These are phyloP conservation scores for Phragmatobia fuliginosa DNA, from an alignment of 2,888 invertebrate species.

Conservation along the genomic window DNA sequence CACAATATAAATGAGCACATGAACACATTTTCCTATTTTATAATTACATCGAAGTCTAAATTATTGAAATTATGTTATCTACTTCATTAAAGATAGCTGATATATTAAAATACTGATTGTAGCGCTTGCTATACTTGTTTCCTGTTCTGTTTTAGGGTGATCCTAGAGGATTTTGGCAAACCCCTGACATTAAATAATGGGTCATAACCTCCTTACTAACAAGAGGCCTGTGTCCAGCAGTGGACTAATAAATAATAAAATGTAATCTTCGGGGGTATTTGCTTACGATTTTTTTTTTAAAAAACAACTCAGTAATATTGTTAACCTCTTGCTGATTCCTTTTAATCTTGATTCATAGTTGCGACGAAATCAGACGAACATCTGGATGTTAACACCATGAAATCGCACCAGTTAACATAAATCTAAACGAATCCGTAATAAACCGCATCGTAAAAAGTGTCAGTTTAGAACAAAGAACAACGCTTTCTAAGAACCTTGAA, in stretches of 20 bases:
- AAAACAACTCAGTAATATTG: too few relatives aligned
- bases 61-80: background rate
- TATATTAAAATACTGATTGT: background rate
- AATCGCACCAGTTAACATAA: background rate
- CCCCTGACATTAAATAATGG: too few relatives aligned
- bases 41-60: background rate
- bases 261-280: too few relatives aligned
- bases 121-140: background rate
- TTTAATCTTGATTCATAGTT: background rate
- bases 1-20: background rate
- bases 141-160: background rate
- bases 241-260: too few relatives aligned
- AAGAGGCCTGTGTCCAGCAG: too few relatives aligned
- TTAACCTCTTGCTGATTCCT: background rate
- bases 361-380: background rate
- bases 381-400: background rate
- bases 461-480: background rate
- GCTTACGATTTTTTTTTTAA: too few relatives aligned
- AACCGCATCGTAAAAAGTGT: slow-evolving; percentile 1
- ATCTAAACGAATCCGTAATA: background rate
- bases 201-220: too few relatives aligned
- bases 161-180: background rate
- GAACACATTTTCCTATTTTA: background rate
- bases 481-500: background rate
- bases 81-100: background rate